Base-by-base conservation (phyloP, 2,888 invertebrate species). In the Hydrotaea diabolus region DNA sequence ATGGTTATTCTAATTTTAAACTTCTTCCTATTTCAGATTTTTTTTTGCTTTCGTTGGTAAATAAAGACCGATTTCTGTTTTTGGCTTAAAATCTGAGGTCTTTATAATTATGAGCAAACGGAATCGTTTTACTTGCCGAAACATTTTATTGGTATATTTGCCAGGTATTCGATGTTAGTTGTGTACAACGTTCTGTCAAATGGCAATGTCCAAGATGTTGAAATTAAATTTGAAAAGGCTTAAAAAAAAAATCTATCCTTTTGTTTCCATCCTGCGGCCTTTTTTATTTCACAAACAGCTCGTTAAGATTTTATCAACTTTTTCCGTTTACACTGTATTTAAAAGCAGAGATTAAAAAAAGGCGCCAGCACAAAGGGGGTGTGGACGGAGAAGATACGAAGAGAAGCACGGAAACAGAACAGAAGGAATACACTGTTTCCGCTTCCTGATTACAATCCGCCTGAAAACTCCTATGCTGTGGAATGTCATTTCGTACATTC, bases 361-460 rank as follows among this genome's bases (percentile, higher is more conserved):
- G 31, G 31, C 15, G 1, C 23, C 13, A 49, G 69, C 13, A 8
- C n/a, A 15, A 5, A n/a, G 3, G 0, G 62, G 1, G 15, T 31
- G 31, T 31, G n/a, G 26, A 31, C 13, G 31, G 26, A 77, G 66
- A 69, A 66, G 66, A 66, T 19, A 57, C 43, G 77, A n/a, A 19
- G 15, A 23, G 11, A 36, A 31, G 71, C 46, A 75, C 31, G 31
- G n/a, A 26, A 62, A 62, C n/a, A 26, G 62, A 66, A 9, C 43
- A 72, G 19, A 46, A 79, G 57, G 64, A 80, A 80, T 59, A 77
- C 57, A 59, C 53, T 80, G 76, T 74, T 80, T 83, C 83, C 77
- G 83, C 79, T 73, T 77, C 55, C 80, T 77, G 83, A 77, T 66
- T 80, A 77, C 83, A 83, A 80, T 80, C 80, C 72, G 55, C 64